Base-by-base conservation (phyloP, 2,113 vertebrate species). In the Halichoeres trimaculatus region DNA sequence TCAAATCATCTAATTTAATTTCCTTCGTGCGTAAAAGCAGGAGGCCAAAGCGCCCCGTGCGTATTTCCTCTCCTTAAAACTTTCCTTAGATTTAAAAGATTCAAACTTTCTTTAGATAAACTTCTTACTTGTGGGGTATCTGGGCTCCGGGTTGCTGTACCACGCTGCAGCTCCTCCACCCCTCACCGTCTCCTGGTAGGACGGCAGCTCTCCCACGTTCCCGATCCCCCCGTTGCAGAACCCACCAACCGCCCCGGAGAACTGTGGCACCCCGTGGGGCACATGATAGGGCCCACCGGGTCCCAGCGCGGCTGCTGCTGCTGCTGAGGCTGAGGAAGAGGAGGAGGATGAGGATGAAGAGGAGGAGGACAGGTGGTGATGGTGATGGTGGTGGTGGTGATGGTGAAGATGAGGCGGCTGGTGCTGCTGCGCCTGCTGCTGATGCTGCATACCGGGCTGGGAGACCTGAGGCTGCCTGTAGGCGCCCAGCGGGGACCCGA, bases 101-200 rank as follows among this genome's bases (percentile, higher is more conserved):
- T 30, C 3, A 35, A 9, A 8, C 19, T 22, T 52, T 30, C 30
- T 30, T 30, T 6, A 6, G 6, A 30, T 54, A 0, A 26, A 30
- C 14, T 56, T 56, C 97, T 97, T 94, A 98, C 96, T 96, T 83
- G 94, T 91, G 72, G 94, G 94, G 91, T 97, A 97, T 54, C 97
- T 90, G 16, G 96, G 94, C 88, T 97, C 96, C 22, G 96, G 84
- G 90, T 85, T 94, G 73, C 95, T 90, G 90, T 96, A 97, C 96
- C 97, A 97, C 45, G 95, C 95, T 63, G 90, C 69, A 4, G 72
- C 90, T 7, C 94, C 92, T 13, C 95, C 93, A 80, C 90, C 75
- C 69, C 96, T 80, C 94, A 95, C 91, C 67, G 94, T 91, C 38
- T 98, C 97, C 68, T 95, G 90, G 87, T 96, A 98, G 69, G 95